A percentile compares a stretch with the other conserved stretches of the same genome.
Conservation (phyloP, 2,888 invertebrate species). For the Stenodema calcarata region DNA sequence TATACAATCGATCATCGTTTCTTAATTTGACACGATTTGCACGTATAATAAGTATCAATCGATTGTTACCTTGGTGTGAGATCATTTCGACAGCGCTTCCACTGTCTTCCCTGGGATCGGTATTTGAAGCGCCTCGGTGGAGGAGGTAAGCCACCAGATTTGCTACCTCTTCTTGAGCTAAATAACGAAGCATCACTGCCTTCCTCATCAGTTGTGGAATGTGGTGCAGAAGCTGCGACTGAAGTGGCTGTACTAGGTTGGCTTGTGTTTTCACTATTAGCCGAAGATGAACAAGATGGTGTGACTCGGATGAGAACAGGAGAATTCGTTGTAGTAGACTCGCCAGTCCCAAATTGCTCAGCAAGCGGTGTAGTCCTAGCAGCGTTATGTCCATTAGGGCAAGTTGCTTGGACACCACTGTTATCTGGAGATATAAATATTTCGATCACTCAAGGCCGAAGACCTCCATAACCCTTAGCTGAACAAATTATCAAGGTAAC, state of each 20-base stretch:
- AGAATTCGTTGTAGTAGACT: neutral
- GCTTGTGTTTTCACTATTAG: neutral
- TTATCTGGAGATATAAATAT: neutral
- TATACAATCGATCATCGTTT: too few relatives aligned
- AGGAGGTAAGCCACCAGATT: neutral
- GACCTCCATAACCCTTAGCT: too few relatives aligned
- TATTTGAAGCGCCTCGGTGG: neutral
- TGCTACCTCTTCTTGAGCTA: neutral
- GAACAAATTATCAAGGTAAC: too few relatives aligned
- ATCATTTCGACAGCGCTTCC: slow-evolving; percentile 12
- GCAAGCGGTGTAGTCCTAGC: neutral
- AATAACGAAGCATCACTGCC: neutral
- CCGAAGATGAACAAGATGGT: neutral
- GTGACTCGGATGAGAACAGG: slow-evolving; percentile 1
- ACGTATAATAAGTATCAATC: too few relatives aligned
- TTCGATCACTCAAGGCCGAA: too few relatives aligned
- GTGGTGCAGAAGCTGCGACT: neutral
- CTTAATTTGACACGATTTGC: too few relatives aligned
- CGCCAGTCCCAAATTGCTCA: neutral
- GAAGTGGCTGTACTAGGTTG: neutral
- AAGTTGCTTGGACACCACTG: neutral
- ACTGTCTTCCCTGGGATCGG: neutral
- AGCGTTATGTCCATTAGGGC: neutral
- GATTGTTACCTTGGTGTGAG: neutral
- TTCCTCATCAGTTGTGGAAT: slow-evolving; percentile 22